Evolutionary conservation across 2,888 invertebrate species (phyloP).

Genomic region (Ferrisia virgata): DNA sequence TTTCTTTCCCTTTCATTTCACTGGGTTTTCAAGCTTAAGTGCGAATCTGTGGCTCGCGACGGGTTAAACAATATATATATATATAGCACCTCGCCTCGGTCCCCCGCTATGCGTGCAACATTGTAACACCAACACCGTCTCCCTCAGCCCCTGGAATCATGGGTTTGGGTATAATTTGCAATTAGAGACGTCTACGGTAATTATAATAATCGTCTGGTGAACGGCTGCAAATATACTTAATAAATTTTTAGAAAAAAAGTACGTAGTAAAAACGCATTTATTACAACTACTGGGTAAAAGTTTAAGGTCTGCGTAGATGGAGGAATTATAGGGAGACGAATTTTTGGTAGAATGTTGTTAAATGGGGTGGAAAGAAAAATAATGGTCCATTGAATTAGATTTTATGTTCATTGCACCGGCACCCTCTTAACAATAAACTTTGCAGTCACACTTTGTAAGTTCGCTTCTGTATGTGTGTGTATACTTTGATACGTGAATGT

Average conservation of each 20-base stretch:
- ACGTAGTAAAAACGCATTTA: not conserved
- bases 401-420: not conserved
- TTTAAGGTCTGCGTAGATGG: not conserved
- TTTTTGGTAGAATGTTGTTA: not conserved
- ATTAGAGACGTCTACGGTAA: not conserved
- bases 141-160: not conserved
- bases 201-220: not conserved
- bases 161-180: not conserved
- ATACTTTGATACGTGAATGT: not conserved
- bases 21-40: not conserved
- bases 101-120: not conserved
- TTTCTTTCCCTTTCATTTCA: not conserved
- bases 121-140: too few species aligned
- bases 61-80: not conserved
- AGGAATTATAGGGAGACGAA: not conserved
- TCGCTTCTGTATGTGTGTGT: not conserved
- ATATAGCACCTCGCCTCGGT: not conserved
- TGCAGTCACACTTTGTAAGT: not conserved
- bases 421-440: not conserved
- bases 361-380: constrained; percentile 21
- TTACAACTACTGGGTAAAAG: not conserved
- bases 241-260: not conserved
- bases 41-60: not conserved
- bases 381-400: constrained; percentile 25
- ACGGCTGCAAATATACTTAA: not conserved